Base-by-base conservation (phyloP, 2,113 vertebrate genomes). In the Empidonax traillii region DNA sequence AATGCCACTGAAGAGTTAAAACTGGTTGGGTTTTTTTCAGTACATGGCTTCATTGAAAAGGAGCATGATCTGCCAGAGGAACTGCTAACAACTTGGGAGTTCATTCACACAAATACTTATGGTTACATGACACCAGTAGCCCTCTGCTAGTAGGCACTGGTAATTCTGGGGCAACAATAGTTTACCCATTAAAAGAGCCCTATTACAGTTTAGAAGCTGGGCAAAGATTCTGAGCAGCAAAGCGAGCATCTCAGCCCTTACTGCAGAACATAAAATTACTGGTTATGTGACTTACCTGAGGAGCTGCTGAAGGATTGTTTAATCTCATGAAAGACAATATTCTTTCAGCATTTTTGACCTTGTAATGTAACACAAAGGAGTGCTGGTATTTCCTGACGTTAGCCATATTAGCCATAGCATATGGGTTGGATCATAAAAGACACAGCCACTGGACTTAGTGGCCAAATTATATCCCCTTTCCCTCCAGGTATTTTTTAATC, bases 1-100 rank as follows among this genome's bases (percentile, higher is more conserved):
- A 51, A 93, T 17, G 80, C 84, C 87, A 55, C 49, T 37, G 33
- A 93, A 55, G 87, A 94, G 85, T 93, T 92, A 95, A 95, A 95
- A 66, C 33, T 44, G 7, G 24, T 59, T 39, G 8, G 8, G 46
- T 80, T 79, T 73, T 49, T 5, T 39, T 21, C 35, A 56, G 46
- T 68, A 14, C 21, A 25, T 33, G 61, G 5, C 8, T 87, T 65
- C 4, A 3, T 62, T 74, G 41, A 76, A 88, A 92, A 73, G 12
- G 11, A 8, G 5, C 25, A 17, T 25, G 17, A 61, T 56, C 4
- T 55, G 47, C 35, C 65, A 78, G 44, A 75, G 35, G 30, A 90
- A 52, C 44, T 63, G 31, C 19, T 69, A 58, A 39, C 7, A 68
- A n/a, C 13, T 53, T 31, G 9, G 55, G 55, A 58, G 63, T 43